Evolutionary conservation across 2,888 invertebrate species (phyloP).

Genomic region (Zele albiditarsus): DNA sequence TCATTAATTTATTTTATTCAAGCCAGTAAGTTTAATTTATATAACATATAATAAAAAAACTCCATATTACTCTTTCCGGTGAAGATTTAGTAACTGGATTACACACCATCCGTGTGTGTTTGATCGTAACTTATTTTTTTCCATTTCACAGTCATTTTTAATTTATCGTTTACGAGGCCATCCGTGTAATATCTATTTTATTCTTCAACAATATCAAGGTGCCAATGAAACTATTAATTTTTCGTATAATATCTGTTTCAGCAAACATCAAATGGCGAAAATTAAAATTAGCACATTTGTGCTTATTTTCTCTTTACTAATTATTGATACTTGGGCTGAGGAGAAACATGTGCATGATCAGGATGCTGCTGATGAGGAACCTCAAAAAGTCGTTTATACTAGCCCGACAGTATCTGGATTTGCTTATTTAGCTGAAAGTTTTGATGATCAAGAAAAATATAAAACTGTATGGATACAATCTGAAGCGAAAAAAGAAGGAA

Average conservation of each 20-base stretch:
- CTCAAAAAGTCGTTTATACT: slow-evolving; percentile 74
- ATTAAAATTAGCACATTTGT: slow-evolving; percentile 50
- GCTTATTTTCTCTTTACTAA: slow-evolving; percentile 50
- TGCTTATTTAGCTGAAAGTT: slow-evolving; percentile 87
- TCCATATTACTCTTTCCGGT: not conserved
- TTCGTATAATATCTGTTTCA: slow-evolving; percentile 31
- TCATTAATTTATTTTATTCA: not conserved
- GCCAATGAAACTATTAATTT: not conserved
- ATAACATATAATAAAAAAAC: not conserved
- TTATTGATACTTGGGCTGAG: slow-evolving; percentile 45
- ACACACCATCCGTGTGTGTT: not conserved
- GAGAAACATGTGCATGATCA: slow-evolving; percentile 55
- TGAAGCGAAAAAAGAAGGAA: slow-evolving; percentile 91
- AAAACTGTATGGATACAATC: slow-evolving; percentile 90
- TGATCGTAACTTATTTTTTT: not conserved
- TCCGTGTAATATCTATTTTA: not conserved
- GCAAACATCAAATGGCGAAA: slow-evolving; percentile 63
- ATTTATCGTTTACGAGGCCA: not conserved
- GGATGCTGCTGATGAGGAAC: slow-evolving; percentile 49
- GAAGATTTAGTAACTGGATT: not conserved
- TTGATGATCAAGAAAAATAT: slow-evolving; percentile 84
- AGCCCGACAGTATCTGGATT: slow-evolving; percentile 81
- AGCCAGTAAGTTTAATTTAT: not conserved
- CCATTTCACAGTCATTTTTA: not conserved
- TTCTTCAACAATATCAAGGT: not conserved